These are phyloP conservation scores for Monochamus alternatus DNA, from an alignment of 2,888 invertebrate genomes.

Conservation along the genomic window DNA sequence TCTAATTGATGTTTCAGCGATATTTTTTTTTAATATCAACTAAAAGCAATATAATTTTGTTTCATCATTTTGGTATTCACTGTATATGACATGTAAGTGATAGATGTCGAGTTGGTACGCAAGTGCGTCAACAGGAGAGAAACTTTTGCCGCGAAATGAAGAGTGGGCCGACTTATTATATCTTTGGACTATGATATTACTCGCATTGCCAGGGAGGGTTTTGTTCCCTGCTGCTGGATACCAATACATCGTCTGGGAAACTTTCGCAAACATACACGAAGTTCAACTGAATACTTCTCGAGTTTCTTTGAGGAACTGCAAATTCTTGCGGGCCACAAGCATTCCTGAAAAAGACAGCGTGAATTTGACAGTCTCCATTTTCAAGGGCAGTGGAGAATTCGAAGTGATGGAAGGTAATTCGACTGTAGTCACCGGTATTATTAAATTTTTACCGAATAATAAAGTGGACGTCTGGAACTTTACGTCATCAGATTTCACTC, in stretches of 20 bases:
- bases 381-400: constrained; percentile 60
- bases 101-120: too few species aligned
- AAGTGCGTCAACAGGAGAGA: too few species aligned
- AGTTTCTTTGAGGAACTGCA: background rate
- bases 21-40: too few species aligned
- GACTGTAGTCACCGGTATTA: constrained; percentile 53
- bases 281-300: background rate
- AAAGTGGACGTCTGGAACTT: constrained; percentile 8
- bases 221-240: constrained; percentile 77
- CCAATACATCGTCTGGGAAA: constrained; percentile 28
- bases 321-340: constrained; percentile 70
- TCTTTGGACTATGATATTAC: too few species aligned
- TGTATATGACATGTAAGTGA: too few species aligned
- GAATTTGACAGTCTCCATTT: constrained; percentile 57
- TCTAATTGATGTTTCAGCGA: too few species aligned
- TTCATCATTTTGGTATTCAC: too few species aligned
- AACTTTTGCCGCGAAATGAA: too few species aligned
- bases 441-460: constrained; percentile 67
- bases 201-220: constrained; percentile 53
- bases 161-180: too few species aligned
- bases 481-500: background rate
- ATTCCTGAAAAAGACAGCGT: constrained; percentile 69
- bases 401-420: constrained; percentile 59
- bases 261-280: background rate
- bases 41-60: too few species aligned